A percentile compares a stretch with the other conserved stretches of the same genome.
Evolutionary conservation across 1,140 invertebrate genomes (phyloP).

Genomic region (Steinernema khuongi): DNA sequence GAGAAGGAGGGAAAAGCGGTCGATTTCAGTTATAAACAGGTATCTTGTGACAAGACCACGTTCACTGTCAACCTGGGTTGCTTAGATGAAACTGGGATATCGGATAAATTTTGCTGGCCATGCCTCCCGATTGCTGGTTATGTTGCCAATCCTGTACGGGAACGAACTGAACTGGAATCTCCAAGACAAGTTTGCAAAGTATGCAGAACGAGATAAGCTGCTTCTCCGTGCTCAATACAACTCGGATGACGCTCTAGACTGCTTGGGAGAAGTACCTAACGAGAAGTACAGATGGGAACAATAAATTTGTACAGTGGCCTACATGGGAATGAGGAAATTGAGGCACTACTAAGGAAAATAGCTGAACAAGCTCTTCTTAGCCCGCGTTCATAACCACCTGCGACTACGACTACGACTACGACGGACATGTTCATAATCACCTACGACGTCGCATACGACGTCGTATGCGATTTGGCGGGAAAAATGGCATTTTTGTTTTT

Average conservation of each 20-base stretch:
- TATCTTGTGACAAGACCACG: too few relatives aligned
- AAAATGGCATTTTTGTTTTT: too few relatives aligned
- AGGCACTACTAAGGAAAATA: too few relatives aligned
- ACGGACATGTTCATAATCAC: too few relatives aligned
- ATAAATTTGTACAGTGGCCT: too few relatives aligned
- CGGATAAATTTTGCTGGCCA: not conserved
- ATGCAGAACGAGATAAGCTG: not conserved
- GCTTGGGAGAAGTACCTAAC: not conserved
- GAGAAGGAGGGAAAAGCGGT: not conserved
- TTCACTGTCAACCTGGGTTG: not conserved
- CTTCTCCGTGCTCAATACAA: not conserved
- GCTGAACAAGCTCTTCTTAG: too few relatives aligned
- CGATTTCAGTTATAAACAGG: not conserved
- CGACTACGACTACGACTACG: too few relatives aligned
- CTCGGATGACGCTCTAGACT: not conserved
- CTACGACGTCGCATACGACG: too few relatives aligned
- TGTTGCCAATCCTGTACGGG: not conserved
- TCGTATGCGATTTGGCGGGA: too few relatives aligned
- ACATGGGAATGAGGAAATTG: too few relatives aligned
- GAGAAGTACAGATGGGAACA: too few relatives aligned
- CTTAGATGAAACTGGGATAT: slow-evolving; percentile 5
- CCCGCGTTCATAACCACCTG: too few relatives aligned
- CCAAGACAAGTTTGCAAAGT: not conserved
- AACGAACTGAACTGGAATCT: not conserved
- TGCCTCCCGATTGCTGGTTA: not conserved